These are phyloP conservation scores for Blastomussa wellsi DNA, from an alignment of 92 coral and sea anemone genomes.

Conservation along the genomic window DNA sequence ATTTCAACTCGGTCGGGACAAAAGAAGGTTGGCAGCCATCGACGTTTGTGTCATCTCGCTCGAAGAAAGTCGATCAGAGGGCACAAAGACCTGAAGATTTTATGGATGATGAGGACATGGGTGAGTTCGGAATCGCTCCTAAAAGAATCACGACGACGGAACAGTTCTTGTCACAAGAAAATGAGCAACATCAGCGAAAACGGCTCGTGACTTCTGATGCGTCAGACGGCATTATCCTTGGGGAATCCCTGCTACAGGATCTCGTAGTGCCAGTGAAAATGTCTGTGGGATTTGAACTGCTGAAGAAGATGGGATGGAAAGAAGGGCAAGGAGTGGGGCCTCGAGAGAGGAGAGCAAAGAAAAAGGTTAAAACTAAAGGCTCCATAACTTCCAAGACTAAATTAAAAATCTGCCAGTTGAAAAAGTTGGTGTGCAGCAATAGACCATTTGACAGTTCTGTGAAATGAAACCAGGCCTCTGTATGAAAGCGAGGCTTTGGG, in stretches of 20 bases:
- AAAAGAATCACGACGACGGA: conserved; percentile 80
- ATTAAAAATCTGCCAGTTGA: too few species aligned
- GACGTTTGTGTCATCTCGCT: conserved; percentile 88
- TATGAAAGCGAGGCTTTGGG: too few species aligned
- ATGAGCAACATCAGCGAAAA: conserved; percentile 47
- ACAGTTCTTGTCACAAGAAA: conserved; percentile 61
- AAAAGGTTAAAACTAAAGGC: conserved; percentile 66
- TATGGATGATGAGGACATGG: conserved; percentile 97
- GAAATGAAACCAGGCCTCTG: too few species aligned
- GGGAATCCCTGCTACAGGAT: conserved; percentile 66
- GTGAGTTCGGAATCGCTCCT: conserved; percentile 97
- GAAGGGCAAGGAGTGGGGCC: conserved; percentile 99
- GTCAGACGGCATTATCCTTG: conserved; percentile 43
- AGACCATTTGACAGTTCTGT: too few species aligned
- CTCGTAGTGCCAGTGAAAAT: conserved; percentile 87
- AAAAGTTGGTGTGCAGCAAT: too few species aligned
- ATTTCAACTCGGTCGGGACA: conserved; percentile 97
- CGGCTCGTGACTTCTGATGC: conserved; percentile 1
- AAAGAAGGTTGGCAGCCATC: conserved; percentile 98
- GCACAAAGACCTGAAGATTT: conserved; percentile 95
- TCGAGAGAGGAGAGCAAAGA: conserved; percentile 75
- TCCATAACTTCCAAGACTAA: background rate
- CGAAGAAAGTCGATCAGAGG: conserved; percentile 61
- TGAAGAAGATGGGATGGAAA: conserved; percentile 98
- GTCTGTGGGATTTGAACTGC: conserved; percentile 84